Conservation (phyloP, 2,888 invertebrate species). For the Conops quadrifasciatus region DNA sequence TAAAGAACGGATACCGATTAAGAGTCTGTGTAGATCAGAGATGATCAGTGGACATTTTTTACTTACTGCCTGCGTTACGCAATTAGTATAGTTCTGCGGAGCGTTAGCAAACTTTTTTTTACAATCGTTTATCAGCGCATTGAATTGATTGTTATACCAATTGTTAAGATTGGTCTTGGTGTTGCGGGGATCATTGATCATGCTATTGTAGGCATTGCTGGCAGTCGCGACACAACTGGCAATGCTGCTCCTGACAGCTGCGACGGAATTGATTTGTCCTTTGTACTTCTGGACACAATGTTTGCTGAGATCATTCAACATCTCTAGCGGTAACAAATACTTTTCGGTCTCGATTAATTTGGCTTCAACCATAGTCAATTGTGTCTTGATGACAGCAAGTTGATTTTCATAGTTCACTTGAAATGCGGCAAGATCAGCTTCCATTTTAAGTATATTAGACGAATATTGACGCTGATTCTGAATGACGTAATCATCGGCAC, state of each 20-base stretch:
- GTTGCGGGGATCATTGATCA: background rate
- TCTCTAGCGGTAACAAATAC: slow-evolving; percentile 39
- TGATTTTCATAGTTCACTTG: slow-evolving; percentile 27
- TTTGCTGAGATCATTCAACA: slow-evolving; percentile 37
- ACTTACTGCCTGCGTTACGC: slow-evolving; percentile 42
- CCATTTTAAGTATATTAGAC: slow-evolving; percentile 35
- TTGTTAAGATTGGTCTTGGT: slow-evolving; percentile 33
- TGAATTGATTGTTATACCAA: slow-evolving; percentile 39
- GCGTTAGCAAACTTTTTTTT: slow-evolving; percentile 20
- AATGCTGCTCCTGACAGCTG: slow-evolving; percentile 27
- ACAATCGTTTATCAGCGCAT: slow-evolving; percentile 32
- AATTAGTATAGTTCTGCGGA: slow-evolving; percentile 40
- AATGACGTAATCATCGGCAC: slow-evolving; percentile 39
- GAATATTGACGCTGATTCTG: slow-evolving; percentile 42
- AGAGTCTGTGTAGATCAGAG: background rate
- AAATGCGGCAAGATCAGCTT: slow-evolving; percentile 33
- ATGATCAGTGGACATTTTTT: background rate
- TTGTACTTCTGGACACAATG: slow-evolving; percentile 44
- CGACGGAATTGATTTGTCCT: slow-evolving; percentile 33
- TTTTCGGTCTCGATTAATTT: slow-evolving; percentile 36
- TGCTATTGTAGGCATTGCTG: slow-evolving; percentile 1
- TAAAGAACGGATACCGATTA: background rate
- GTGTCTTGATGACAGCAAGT: slow-evolving; percentile 27
- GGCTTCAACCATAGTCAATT: slow-evolving; percentile 27
- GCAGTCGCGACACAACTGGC: slow-evolving; percentile 37